Conservation (phyloP, 2,113 vertebrate species). For the Scomber colias region DNA sequence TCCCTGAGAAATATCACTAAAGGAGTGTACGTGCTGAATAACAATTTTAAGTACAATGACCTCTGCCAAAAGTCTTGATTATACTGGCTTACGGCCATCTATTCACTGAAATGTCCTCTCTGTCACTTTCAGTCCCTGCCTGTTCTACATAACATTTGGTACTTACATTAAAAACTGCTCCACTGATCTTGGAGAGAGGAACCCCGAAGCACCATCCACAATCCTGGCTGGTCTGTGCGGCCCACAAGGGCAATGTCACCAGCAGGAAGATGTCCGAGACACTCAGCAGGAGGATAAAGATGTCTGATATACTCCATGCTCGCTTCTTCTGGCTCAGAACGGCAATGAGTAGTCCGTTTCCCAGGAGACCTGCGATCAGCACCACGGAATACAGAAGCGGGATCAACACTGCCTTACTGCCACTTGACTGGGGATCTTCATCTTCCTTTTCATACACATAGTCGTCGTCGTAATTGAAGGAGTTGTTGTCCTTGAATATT, state of each 20-base stretch:
- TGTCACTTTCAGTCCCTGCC: neutral
- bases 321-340: slow-evolving; percentile 78
- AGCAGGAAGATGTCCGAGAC: slow-evolving; percentile 85
- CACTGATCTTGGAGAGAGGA: slow-evolving; percentile 81
- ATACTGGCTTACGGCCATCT: neutral
- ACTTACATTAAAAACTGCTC: slow-evolving; percentile 84
- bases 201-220: slow-evolving; percentile 75
- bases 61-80: neutral
- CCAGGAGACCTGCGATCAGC: slow-evolving; percentile 84
- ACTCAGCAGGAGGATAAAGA: slow-evolving; percentile 85
- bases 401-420: slow-evolving; percentile 63
- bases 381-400: slow-evolving; percentile 78
- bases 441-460: slow-evolving; percentile 35
- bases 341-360: slow-evolving; percentile 81
- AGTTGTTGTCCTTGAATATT: slow-evolving; percentile 47
- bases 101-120: neutral
- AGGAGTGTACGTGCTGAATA: neutral
- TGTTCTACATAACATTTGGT: neutral
- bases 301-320: slow-evolving; percentile 83
- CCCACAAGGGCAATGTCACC: slow-evolving; percentile 87
- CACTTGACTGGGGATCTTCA: slow-evolving; percentile 1
- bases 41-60: neutral
- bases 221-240: slow-evolving; percentile 63
- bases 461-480: slow-evolving; percentile 53
- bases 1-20: neutral